Percentiles rank a stretch among this genome's conserved stretches.
phyloP scores from a whole-genome alignment of 2,797 vertebrate species.

The Acanthurus leucopareius region DNA sequence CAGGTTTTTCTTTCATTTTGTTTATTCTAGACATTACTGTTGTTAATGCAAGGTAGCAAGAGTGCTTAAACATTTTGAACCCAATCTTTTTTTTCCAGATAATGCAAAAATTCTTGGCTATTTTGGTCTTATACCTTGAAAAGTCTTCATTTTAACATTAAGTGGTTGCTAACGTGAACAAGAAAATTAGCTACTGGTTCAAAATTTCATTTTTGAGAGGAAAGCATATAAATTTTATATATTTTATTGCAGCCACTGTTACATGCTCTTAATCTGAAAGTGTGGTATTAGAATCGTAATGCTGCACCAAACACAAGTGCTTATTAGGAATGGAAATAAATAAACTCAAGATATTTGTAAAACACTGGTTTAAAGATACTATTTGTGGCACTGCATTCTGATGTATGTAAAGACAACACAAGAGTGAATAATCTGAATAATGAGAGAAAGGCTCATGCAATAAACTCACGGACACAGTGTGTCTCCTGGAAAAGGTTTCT shows the following conservation, averaged over 20 bases:
- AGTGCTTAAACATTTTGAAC: background rate
- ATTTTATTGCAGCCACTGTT: background rate
- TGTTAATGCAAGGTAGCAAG: too few species aligned
- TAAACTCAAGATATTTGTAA: background rate
- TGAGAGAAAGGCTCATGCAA: conserved; percentile 24
- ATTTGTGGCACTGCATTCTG: background rate
- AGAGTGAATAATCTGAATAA: conserved; percentile 2
- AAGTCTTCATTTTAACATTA: too few species aligned
- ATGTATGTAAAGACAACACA: background rate
- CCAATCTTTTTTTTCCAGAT: too few species aligned
- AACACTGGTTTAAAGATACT: background rate
- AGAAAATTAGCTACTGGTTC: background rate
- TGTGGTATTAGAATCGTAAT: background rate
- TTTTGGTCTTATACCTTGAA: background rate
- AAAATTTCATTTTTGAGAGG: background rate
- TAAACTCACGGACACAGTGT: background rate
- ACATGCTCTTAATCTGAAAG: conserved; percentile 9
- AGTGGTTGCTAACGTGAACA: background rate
- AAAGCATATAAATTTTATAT: background rate
- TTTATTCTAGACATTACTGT: too few species aligned
- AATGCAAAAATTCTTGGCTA: too few species aligned
- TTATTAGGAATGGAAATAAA: background rate
- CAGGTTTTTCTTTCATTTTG: background rate
- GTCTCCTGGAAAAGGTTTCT: conserved; percentile 37
- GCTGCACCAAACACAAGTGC: background rate